Percentiles rank a stretch among this genome's conserved stretches.
Evolutionary conservation across 2,888 invertebrate species (phyloP).

Genomic region (Digitonthophagus gazella): DNA sequence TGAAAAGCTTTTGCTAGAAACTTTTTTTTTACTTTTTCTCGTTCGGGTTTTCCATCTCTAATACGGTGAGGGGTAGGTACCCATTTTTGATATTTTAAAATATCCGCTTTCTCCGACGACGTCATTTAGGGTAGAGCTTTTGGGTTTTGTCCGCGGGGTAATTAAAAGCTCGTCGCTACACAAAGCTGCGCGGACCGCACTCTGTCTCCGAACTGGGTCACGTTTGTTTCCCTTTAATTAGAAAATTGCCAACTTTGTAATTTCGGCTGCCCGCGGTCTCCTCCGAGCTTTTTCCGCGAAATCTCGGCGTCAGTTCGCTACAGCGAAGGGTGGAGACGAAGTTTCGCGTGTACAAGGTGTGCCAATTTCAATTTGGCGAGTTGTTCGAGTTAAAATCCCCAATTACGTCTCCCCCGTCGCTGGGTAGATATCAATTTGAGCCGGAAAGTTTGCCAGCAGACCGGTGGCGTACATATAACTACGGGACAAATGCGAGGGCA

Average conservation of each 20-base stretch:
- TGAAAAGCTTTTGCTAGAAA: not conserved
- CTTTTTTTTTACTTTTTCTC: too few relatives aligned
- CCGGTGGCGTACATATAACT: not conserved
- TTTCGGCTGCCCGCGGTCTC: not conserved
- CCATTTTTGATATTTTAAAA: not conserved
- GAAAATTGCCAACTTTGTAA: conserved; percentile 18
- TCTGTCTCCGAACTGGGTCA: not conserved
- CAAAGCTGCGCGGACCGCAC: not conserved
- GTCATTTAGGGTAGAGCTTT: not conserved
- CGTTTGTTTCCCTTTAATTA: conserved; percentile 17
- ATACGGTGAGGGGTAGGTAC: not conserved
- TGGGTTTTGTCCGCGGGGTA: not conserved
- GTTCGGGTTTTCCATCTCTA: not conserved
- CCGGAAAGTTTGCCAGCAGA: not conserved
- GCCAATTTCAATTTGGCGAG: not conserved
- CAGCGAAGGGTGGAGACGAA: not conserved
- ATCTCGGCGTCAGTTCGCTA: not conserved
- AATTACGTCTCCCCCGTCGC: not conserved
- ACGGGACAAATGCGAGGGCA: not conserved
- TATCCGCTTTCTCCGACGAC: not conserved
- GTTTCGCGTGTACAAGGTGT: not conserved
- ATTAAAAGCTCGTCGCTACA: not conserved
- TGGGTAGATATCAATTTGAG: not conserved
- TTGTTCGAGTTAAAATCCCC: not conserved
- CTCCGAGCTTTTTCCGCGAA: not conserved